Base-by-base conservation (phyloP, 2,797 vertebrate genomes). In the Epinephelus awoara region DNA sequence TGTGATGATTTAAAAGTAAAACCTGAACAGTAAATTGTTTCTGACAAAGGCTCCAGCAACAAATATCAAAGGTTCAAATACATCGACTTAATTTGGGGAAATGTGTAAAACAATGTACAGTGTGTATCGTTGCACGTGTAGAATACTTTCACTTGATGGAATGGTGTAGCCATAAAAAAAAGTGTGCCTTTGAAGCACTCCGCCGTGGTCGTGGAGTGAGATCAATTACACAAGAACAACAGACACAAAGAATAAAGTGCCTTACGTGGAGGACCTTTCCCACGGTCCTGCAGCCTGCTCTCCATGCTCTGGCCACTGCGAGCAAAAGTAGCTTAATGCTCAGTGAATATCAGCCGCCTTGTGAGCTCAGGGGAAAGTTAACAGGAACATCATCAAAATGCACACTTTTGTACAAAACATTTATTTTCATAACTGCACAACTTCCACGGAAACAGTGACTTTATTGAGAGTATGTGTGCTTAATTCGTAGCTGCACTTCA, bases 211-310 rank as follows among this genome's bases (percentile, higher is more conserved):
- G 86, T 91, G 93, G 91, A 94, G 93, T 88, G 95, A 97, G 96
- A 96, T 95, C 96, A 95, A 96, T 96, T 96, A 95, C 94, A 94
- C 86, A 92, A 93, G 94, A 96, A 95, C 95, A 96, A 95, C 94
- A 92, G 94, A 89, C 93, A 94, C 92, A 94, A 90, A 94, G 94
- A 94, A 94, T 86, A 92, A 79, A 92, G 90, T 93, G 94, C 94
- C 92, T 93, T 94, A 94, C 94, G 95, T 93, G 93, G 89, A 93
- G 93, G 92, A 92, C 86, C 95, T 96, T 97, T 97, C 96, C 96
- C 96, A 97, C 95, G 95, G 95, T 95, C 93, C 77, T 92, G 88
- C 85, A 85, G 93, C 70, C 88, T 81, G 84, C 92, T 80, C 85
- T 80, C 79, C 75, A 62, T 63, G 79, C 84, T 80, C 68, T 72